Base-by-base conservation (phyloP, 2,888 invertebrate genomes). In the Gymnosoma rotundatum region DNA sequence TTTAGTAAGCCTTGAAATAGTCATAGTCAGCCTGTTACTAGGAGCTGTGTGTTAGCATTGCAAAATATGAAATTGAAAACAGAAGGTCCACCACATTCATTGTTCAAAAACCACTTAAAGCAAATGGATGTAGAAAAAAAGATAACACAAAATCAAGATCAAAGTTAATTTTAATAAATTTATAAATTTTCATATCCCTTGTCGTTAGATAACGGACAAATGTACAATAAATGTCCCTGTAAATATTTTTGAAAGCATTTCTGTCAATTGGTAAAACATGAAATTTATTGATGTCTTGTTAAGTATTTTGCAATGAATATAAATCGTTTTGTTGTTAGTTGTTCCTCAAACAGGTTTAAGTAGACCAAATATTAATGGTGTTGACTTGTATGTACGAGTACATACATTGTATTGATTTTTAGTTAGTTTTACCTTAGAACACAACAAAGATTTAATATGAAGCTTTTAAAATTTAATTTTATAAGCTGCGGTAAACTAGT, bases 31-130 rank as follows among this genome's bases (percentile, higher is more conserved):
- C 21, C 42, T 61, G 69, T 69, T 78, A 78, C 69, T 50, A 69
- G 42, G 42, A 42, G 42, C 42, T 12, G 42, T 12, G 25, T 42
- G 42, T 8, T 10, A 12, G 42, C 1, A 45, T 45, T 45, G 14
- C 14, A 48, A 48, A 48, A 48, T 16, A 48, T 12, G 2, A 45
- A 16, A 25, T 25, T 25, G 14, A 20, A 20, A 48, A 48, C 45
- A 64, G 63, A 74, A 74, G 74, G 63, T 32, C 48, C 45, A 25
- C 25, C 25, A 25, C 25, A n/a, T 48, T 14, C 45, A 64, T 74
- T 75, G 75, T 75, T 75, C n/a, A 58, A 32, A 74, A 75, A 58
- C 45, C 64, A 75, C 75, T 66, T 78, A 20, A 48, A 67, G 21
- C 32, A 48, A 12, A 70, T 70, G 42, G n/a, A 20, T 10, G 25